Conservation (phyloP, 2,113 vertebrate genomes). For the Brachypodius melanocephalos region DNA sequence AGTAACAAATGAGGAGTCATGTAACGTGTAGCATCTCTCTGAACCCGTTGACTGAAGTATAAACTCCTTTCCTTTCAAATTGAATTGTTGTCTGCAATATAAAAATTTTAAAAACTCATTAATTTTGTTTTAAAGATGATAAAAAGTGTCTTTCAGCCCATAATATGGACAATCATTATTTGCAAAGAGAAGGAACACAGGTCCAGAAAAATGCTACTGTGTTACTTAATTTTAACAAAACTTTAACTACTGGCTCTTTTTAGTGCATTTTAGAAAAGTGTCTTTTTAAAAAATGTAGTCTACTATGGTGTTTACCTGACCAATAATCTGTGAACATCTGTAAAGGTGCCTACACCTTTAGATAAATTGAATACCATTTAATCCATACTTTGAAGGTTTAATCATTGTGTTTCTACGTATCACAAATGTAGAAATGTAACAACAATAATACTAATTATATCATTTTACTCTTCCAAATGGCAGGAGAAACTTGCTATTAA, state of each 20-base stretch:
- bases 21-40: neutral
- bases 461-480: neutral
- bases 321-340: neutral
- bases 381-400: neutral
- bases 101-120: neutral
- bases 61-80: neutral
- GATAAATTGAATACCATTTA: neutral
- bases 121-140: neutral
- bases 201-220: neutral
- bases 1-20: neutral
- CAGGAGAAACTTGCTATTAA: neutral
- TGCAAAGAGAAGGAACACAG: neutral
- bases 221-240: neutral
- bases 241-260: neutral
- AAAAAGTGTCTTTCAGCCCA: neutral
- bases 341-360: neutral
- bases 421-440: neutral
- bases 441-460: neutral
- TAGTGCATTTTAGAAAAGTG: neutral
- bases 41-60: neutral
- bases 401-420: neutral
- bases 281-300: neutral
- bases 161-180: neutral
- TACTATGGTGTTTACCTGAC: neutral
- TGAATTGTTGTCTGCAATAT: neutral